Conservation (phyloP, 37 sponge, comb jelly and placozoan species). For the Agelas oroides region DNA sequence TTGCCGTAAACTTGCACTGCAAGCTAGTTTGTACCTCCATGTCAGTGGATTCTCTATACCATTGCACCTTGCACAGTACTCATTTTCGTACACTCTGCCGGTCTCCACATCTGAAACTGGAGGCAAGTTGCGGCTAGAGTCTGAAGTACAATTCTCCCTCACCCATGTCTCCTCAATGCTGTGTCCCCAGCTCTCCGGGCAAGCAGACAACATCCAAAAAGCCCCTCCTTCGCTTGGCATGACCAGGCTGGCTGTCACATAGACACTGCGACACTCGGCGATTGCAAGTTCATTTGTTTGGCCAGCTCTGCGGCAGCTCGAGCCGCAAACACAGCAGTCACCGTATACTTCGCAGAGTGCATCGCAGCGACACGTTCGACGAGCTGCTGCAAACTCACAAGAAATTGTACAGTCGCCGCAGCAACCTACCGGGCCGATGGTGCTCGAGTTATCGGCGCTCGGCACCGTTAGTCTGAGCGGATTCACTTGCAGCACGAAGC, state of each 20-base stretch:
- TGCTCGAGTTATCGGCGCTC: too few species aligned
- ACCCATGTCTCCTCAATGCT: too few species aligned
- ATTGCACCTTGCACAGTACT: conserved; percentile 59
- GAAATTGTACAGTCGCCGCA: too few species aligned
- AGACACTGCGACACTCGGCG: conserved; percentile 25
- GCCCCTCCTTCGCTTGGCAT: not conserved
- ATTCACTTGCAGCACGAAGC: too few species aligned
- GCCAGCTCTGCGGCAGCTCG: not conserved
- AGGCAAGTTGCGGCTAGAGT: not conserved
- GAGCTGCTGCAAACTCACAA: too few species aligned
- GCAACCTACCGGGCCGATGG: too few species aligned
- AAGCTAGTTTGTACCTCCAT: conserved; percentile 22
- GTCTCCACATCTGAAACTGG: conserved; percentile 37
- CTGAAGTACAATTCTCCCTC: not conserved
- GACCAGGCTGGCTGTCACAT: not conserved
- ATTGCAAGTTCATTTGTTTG: not conserved
- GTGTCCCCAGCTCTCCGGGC: conserved; percentile 26
- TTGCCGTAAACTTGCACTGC: not conserved
- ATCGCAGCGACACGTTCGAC: conserved; percentile 18
- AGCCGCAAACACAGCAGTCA: conserved; percentile 23
- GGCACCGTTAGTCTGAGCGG: too few species aligned
- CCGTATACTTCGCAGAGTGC: conserved; percentile 10
- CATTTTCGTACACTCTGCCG: conserved; percentile 58
- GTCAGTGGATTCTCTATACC: not conserved
- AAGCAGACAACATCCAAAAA: conserved; percentile 27